Evolutionary conservation across 2,113 vertebrate species (phyloP).

Genomic region (Cyphomyrus discorhynchus): DNA sequence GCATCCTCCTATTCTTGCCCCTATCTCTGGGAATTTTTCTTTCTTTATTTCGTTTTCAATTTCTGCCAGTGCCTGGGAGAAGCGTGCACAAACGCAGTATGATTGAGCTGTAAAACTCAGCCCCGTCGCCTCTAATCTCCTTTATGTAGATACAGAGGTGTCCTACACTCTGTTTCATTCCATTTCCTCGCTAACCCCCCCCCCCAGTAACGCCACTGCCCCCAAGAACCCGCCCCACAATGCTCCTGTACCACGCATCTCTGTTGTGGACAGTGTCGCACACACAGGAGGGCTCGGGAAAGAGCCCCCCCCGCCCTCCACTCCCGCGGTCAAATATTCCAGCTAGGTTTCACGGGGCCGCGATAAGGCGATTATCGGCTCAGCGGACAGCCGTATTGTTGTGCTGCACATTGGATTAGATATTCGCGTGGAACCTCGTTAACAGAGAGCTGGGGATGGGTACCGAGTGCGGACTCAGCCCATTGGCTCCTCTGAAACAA

Average conservation of each 20-base stretch:
- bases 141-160: slow-evolving; percentile 87
- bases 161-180: slow-evolving; percentile 73
- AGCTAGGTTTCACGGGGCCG: slow-evolving; percentile 69
- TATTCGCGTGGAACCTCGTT: slow-evolving; percentile 66
- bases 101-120: slow-evolving; percentile 99
- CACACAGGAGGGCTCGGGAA: no score
- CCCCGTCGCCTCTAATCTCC: slow-evolving; percentile 87
- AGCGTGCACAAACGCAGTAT: slow-evolving; percentile 90
- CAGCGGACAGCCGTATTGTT: slow-evolving; percentile 62
- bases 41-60: slow-evolving; percentile 96
- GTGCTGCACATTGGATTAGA: slow-evolving; percentile 70
- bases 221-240: no score
- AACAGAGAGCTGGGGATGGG: slow-evolving; percentile 42
- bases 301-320: background rate
- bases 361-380: slow-evolving; percentile 70
- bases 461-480: slow-evolving; percentile 63
- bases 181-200: slow-evolving; percentile 25
- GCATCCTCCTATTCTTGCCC: slow-evolving; percentile 78
- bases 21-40: slow-evolving; percentile 73
- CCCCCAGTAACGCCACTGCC: no score
- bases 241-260: no score
- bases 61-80: slow-evolving; percentile 85
- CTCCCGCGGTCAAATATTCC: slow-evolving; percentile 67
- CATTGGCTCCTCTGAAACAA: background rate
- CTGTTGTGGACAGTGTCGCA: no score